Conservation (phyloP, 2,888 invertebrate species). For the Trichogramma evanescens region DNA sequence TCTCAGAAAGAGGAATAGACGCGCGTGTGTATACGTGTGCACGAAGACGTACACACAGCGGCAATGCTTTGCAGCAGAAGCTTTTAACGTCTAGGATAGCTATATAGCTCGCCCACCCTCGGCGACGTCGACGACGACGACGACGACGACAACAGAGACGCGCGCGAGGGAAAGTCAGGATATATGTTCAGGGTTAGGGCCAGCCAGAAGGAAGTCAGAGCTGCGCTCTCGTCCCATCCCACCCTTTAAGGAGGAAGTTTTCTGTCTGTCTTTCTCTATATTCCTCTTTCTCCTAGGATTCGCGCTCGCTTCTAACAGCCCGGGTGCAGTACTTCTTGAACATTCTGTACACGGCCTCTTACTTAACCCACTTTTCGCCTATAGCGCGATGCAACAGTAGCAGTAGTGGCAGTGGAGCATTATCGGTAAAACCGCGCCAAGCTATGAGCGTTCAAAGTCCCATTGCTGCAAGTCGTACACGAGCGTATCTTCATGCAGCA, state of each 20-base stretch:
- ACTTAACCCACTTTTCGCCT: conserved; percentile 11
- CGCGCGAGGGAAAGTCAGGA: conserved; percentile 35
- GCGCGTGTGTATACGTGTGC: no score
- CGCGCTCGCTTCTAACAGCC: background rate
- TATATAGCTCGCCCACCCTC: no score
- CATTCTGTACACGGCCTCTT: conserved; percentile 6
- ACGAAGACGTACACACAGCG: conserved; percentile 25
- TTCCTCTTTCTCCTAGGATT: background rate
- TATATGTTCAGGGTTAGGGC: conserved; percentile 23
- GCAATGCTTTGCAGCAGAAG: conserved; percentile 27
- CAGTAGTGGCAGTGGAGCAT: background rate
- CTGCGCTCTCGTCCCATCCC: background rate
- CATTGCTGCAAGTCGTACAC: no score
- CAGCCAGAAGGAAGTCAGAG: conserved; percentile 17
- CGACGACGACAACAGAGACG: no score
- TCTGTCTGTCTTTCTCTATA: background rate
- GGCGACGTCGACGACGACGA: no score
- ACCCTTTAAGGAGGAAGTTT: no score
- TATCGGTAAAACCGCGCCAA: no score
- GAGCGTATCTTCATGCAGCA: no score
- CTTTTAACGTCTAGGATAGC: conserved; percentile 41
- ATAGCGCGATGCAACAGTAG: background rate
- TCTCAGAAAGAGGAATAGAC: conserved; percentile 36
- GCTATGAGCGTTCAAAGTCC: no score
- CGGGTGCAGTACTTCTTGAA: background rate